phyloP scores from a whole-genome alignment of 1,140 invertebrate species.

The Aphidius gifuensis region DNA sequence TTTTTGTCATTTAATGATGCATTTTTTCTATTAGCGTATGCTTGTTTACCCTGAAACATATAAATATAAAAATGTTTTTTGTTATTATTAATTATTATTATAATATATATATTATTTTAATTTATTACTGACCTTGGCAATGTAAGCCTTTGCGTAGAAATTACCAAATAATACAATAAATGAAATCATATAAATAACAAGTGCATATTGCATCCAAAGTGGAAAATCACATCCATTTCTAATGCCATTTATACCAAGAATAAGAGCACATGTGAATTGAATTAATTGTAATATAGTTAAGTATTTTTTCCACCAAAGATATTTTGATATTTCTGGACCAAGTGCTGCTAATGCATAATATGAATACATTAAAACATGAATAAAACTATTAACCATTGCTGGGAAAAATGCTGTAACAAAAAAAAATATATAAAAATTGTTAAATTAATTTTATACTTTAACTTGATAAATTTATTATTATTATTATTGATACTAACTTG shows the following conservation, averaged over 20 bases:
- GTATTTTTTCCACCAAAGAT: conserved; percentile 94
- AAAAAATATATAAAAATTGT: conserved; percentile 11
- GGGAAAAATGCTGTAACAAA: conserved; percentile 73
- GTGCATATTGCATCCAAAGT: conserved; percentile 89
- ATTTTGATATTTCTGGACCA: conserved; percentile 74
- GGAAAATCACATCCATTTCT: conserved; percentile 83
- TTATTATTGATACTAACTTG: conserved; percentile 63
- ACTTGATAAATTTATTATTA: background rate
- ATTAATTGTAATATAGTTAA: conserved; percentile 83
- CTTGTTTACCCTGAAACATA: conserved; percentile 46
- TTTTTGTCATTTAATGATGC: conserved; percentile 15
- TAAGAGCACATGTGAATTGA: conserved; percentile 82
- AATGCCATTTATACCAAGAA: conserved; percentile 81
- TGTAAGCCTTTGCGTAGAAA: conserved; percentile 83
- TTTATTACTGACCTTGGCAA: conserved; percentile 63
- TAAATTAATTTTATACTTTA: background rate
- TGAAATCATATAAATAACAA: conserved; percentile 86
- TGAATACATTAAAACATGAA: conserved; percentile 91
- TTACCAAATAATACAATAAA: conserved; percentile 90
- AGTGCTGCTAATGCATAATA: conserved; percentile 86
- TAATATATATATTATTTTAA: background rate
- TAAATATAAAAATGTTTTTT: conserved; percentile 9
- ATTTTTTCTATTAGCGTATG: conserved; percentile 36
- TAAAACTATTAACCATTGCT: conserved; percentile 85
- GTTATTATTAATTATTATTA: background rate